A percentile compares a stretch with the other conserved stretches of the same genome.
These are phyloP conservation scores for Hylyphantes graminicola DNA, from an alignment of 1,140 invertebrate species.

Conservation along the genomic window DNA sequence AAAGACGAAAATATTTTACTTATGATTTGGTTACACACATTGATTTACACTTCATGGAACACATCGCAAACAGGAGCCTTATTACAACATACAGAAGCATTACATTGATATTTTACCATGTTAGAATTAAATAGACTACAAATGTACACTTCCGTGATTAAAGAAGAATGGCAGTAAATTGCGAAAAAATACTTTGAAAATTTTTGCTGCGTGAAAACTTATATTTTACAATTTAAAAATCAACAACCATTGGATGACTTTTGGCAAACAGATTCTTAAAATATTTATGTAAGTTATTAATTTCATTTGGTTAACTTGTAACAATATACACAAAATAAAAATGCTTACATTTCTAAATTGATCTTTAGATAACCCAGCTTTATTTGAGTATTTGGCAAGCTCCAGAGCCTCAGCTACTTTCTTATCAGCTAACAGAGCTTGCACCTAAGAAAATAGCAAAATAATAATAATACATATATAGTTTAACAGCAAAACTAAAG, in stretches of 20 bases:
- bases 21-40: too few relatives aligned
- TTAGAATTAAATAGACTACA: too few relatives aligned
- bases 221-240: too few relatives aligned
- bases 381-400: conserved; percentile 69
- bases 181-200: too few relatives aligned
- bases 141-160: too few relatives aligned
- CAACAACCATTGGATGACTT: neutral
- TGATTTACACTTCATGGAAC: too few relatives aligned
- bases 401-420: conserved; percentile 71
- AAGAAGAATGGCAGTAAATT: too few relatives aligned
- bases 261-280: neutral
- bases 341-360: conserved; percentile 68
- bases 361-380: conserved; percentile 68
- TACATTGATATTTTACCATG: too few relatives aligned
- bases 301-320: neutral
- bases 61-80: too few relatives aligned
- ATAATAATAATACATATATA: neutral
- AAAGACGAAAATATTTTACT: too few relatives aligned
- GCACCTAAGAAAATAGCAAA: conserved; percentile 64
- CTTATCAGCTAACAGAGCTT: conserved; percentile 69
- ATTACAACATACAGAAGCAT: too few relatives aligned
- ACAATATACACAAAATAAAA: neutral
- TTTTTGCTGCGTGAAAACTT: too few relatives aligned
- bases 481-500: neutral
- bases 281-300: neutral